Evolutionary conservation across 2,797 vertebrate species (phyloP), one percentile per base, ranked within the genome.

Genomic region (Prunella strophiata): DNA sequence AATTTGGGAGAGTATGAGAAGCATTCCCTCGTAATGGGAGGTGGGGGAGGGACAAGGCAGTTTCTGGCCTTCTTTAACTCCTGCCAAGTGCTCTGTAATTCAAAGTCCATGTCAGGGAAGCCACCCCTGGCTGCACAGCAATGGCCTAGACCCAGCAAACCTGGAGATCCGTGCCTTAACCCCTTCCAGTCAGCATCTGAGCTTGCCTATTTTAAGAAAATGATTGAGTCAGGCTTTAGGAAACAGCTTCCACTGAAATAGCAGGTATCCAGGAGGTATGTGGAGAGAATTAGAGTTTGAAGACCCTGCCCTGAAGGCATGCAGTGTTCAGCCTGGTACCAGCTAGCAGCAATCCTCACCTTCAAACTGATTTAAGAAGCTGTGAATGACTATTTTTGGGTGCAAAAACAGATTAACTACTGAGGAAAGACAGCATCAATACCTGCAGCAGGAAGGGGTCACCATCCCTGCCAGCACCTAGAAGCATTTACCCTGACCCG

Each of bases 1-100:
- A 94, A 94, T 96, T 95, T 94, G 91, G 84, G 93, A 89, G 91
- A 92, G 85, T 82, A 94, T 87, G 91, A 92, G 86, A 96, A 90
- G 59, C 85, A 91, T 94, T 88, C 93, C 62, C 9, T 55, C 22
- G 7, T 67, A 95, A 68, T 2, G 3, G 48, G 85, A 83, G 36
- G 52, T 42, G 75, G 81, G 43, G 88, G 90, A 94, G 80, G 80
- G 80, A 82, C 63, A 26, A 34, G 32, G 45, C 59, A 11, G 78
- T 59, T 93, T 92, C 85, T 77, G 66, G 86, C 67, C 78, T 90
- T 85, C 75, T 89, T 91, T 87, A 94, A 85, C 76, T 77, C 65
- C 72, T 45, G 86, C 81, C 92, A 96, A 96, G 50, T 5, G 4
- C 54, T 90, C 80, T 55, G 70, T 59, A 92, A 94, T 85, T 80